These are phyloP conservation scores for Pogonus chalceus DNA, from an alignment of 1,140 invertebrate species.

Conservation along the genomic window DNA sequence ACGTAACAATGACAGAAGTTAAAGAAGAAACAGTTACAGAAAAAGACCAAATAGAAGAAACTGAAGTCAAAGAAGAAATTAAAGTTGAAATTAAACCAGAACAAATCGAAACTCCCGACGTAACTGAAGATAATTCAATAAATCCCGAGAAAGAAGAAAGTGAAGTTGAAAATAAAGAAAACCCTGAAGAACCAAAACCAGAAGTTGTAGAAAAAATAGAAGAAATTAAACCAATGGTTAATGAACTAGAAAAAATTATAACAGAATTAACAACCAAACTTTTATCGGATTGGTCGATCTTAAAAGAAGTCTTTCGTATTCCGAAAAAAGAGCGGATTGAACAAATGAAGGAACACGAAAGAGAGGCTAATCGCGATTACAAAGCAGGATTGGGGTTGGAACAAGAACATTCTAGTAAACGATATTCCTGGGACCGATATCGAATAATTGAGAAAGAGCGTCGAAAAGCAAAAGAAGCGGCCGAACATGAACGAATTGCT, in stretches of 20 bases:
- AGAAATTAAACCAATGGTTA: slow-evolving; percentile 11
- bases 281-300: slow-evolving; percentile 62
- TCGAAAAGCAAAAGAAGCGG: slow-evolving; percentile 28
- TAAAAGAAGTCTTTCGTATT: slow-evolving; percentile 86
- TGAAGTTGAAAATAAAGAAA: slow-evolving; percentile 11
- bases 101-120: slow-evolving; percentile 17
- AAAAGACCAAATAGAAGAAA: slow-evolving; percentile 16
- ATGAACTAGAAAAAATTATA: slow-evolving; percentile 21
- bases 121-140: slow-evolving; percentile 15
- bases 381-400: slow-evolving; percentile 26
- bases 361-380: slow-evolving; percentile 60
- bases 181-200: slow-evolving; percentile 23
- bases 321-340: slow-evolving; percentile 89
- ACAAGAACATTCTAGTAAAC: slow-evolving; percentile 14
- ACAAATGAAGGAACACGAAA: slow-evolving; percentile 86
- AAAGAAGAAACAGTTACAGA: slow-evolving; percentile 8
- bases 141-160: slow-evolving; percentile 3
- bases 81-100: slow-evolving; percentile 17
- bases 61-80: slow-evolving; percentile 19
- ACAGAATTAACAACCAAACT: slow-evolving; percentile 49
- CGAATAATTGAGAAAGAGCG: slow-evolving; percentile 24
- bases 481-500: slow-evolving; percentile 37
- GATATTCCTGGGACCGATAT: slow-evolving; percentile 25
- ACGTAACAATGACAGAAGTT: slow-evolving; percentile 20
- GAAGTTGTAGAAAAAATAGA: slow-evolving; percentile 24